Percentiles rank a stretch among this genome's conserved stretches.
phyloP scores from a whole-genome alignment of 2,113 vertebrate genomes.

The Thamnaconus septentrionalis region DNA sequence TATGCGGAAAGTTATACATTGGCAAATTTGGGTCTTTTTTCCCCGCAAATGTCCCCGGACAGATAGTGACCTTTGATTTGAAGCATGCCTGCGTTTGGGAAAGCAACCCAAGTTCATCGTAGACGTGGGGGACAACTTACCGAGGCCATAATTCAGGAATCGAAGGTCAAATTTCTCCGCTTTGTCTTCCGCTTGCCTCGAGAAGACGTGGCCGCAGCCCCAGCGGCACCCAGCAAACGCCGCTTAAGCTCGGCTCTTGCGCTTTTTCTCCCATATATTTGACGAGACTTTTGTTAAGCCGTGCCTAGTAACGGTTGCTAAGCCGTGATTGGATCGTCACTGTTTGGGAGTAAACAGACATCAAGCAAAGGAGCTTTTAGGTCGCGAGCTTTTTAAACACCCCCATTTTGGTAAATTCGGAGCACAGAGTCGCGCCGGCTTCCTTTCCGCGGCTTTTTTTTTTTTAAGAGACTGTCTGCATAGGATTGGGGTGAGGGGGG shows the following conservation, averaged over 20 bases:
- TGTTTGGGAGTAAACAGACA: background rate
- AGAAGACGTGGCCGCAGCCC: too few species aligned
- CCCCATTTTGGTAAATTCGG: background rate
- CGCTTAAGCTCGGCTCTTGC: background rate
- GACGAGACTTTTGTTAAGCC: background rate
- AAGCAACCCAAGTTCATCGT: too few species aligned
- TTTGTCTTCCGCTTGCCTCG: too few species aligned
- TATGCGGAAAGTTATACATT: background rate
- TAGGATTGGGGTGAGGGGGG: background rate
- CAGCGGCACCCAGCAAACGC: too few species aligned
- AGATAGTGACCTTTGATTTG: too few species aligned
- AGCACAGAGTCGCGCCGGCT: background rate
- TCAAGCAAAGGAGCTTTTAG: conserved; percentile 20
- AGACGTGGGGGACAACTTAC: too few species aligned
- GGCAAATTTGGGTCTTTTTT: too few species aligned
- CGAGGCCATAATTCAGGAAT: too few species aligned
- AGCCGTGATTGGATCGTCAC: background rate
- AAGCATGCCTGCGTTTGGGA: too few species aligned
- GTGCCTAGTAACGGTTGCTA: background rate
- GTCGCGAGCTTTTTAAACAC: background rate
- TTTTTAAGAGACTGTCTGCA: conserved; percentile 5
- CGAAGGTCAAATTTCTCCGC: too few species aligned
- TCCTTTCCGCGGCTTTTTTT: background rate
- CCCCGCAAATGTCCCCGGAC: too few species aligned
- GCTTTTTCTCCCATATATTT: background rate